phyloP scores from a whole-genome alignment of 2,888 invertebrate genomes.

The Octodonta nipae region DNA sequence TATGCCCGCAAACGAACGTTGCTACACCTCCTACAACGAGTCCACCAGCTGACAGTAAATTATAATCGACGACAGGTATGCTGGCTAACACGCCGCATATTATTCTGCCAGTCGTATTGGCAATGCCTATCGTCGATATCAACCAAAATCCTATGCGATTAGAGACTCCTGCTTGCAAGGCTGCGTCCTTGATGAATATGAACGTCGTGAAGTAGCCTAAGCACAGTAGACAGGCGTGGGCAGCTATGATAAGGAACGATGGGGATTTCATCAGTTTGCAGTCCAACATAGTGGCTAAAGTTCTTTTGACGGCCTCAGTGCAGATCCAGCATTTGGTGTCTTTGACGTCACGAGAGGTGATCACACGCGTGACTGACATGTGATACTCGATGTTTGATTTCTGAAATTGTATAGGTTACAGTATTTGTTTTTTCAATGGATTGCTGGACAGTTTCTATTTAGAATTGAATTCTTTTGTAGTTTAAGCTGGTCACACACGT shows the following conservation, averaged over 20 bases:
- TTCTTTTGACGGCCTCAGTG: constrained; percentile 21
- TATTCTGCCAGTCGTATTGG: constrained; percentile 56
- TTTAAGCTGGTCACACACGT: no score
- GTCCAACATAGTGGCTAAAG: constrained; percentile 26
- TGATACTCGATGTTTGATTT: constrained; percentile 44
- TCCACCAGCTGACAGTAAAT: constrained; percentile 51
- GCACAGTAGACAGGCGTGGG: constrained; percentile 50
- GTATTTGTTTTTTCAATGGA: neutral
- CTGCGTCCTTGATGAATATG: constrained; percentile 43
- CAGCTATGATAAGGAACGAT: constrained; percentile 29
- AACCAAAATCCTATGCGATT: constrained; percentile 40
- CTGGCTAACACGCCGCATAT: constrained; percentile 46
- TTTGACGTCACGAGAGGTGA: constrained; percentile 33
- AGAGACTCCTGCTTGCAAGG: constrained; percentile 30
- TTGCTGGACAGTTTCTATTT: no score
- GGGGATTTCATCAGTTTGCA: constrained; percentile 20
- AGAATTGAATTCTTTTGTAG: no score
- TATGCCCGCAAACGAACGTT: constrained; percentile 39
- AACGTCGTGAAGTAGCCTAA: constrained; percentile 70
- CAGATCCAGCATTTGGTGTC: constrained; percentile 34
- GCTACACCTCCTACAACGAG: constrained; percentile 49
- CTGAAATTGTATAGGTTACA: constrained; percentile 5
- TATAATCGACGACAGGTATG: constrained; percentile 46
- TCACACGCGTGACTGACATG: constrained; percentile 41
- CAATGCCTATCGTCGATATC: constrained; percentile 46